These are phyloP conservation scores for Bagarius yarrelli DNA, from an alignment of 2,113 vertebrate genomes.

Conservation along the genomic window DNA sequence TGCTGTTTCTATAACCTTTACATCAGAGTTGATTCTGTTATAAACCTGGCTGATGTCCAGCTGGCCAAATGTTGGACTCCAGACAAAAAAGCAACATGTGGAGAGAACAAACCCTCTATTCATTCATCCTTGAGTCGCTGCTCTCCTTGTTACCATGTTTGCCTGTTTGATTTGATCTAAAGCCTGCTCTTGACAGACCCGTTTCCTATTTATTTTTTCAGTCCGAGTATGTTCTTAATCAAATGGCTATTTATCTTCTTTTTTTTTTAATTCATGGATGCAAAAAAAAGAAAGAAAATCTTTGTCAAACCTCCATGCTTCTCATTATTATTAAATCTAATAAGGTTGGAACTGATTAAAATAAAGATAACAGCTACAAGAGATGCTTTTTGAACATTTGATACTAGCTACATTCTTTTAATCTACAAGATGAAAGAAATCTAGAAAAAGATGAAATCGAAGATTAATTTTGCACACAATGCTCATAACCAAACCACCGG, in stretches of 20 bases:
- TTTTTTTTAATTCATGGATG: not conserved
- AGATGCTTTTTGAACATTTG: not conserved
- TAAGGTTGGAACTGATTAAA: not conserved
- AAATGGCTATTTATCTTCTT: conserved; percentile 4
- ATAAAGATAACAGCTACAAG: not conserved
- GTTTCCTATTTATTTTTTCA: conserved; percentile 29
- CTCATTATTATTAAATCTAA: not conserved
- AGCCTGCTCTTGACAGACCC: conserved; percentile 30
- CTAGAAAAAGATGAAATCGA: not conserved
- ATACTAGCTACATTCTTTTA: conserved; percentile 16
- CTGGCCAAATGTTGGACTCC: conserved; percentile 32
- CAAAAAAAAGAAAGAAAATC: not conserved
- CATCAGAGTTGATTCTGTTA: conserved; percentile 31
- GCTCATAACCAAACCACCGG: not conserved
- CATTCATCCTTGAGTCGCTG: conserved; percentile 30
- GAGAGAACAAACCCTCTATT: conserved; percentile 47
- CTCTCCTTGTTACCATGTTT: conserved; percentile 26
- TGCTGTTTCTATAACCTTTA: conserved; percentile 32
- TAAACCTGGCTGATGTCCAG: conserved; percentile 43
- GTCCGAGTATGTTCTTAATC: conserved; percentile 14
- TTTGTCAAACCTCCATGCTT: not conserved
- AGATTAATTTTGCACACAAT: not conserved
- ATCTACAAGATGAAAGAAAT: not conserved
- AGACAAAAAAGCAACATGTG: conserved; percentile 42
- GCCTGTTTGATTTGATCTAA: conserved; percentile 33